Base-by-base conservation (phyloP, 2,113 vertebrate genomes). In the Callipepla californica region DNA sequence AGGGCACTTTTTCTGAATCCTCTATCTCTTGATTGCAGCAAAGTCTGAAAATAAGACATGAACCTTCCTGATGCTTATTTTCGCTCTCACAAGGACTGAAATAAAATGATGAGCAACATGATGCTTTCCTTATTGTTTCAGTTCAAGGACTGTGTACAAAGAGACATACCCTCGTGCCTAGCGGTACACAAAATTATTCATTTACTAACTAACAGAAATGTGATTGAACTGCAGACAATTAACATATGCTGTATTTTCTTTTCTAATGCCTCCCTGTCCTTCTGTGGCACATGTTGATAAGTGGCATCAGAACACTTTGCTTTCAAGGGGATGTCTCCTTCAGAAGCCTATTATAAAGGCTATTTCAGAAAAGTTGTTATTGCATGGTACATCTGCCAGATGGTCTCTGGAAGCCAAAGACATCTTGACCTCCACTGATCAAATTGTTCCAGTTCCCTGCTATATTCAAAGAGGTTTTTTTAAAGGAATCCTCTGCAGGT, bases 311-410 rank as follows among this genome's bases (percentile, higher is more conserved):
- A 93, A 67, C 30, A 50, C 58, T 76, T 36, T 58, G 76, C 65
- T 96, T 94, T 76, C 79, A 92, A 65, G 72, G 50, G 68, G 62
- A 75, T 3, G 13, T 18, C 66, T 96, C 84, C 73, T 87, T 91
- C 72, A 78, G 89, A 96, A 96, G 89, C 79, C 81, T 87, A 67
- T 95, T 94, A 92, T 75, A 86, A 95, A 91, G 76, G 53, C 61
- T 87, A 55, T 95, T 96, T 80, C 69, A 91, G 81, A 93, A 66
- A 91, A 89, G 69, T 78, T 92, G 51, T 48, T 91, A n/a, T 86
- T 74, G 14, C 75, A 73, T 78, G 28, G 38, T 89, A 40, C 48
- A 26, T 89, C 69, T 91, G 65, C 40, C 74, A 85, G 86, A 21
- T 61, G 83, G 75, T 77, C 59, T 93, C 67, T 74, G 87, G 75